Conservation (phyloP, 2,797 vertebrate genomes). For the Squalus acanthias region DNA sequence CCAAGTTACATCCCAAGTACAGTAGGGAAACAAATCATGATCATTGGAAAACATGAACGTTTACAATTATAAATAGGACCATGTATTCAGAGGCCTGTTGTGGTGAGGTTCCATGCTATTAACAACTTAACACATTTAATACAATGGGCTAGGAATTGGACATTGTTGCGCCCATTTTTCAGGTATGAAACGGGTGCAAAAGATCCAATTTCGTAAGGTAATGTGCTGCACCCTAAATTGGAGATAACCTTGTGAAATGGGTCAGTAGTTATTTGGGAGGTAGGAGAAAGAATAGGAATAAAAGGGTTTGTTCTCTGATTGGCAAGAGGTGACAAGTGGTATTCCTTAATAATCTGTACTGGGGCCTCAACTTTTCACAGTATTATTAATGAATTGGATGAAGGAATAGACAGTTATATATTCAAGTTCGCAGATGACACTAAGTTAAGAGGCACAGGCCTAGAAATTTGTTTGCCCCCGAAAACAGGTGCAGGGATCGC, state of each 20-base stretch:
- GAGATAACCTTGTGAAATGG: neutral
- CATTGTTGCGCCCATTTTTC: neutral
- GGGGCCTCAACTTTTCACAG: neutral
- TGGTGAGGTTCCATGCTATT: no score
- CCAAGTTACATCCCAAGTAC: no score
- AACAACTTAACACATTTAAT: no score
- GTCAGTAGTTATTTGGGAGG: neutral
- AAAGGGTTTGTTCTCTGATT: neutral
- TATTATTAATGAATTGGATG: neutral
- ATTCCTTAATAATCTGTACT: neutral
- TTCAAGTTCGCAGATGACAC: neutral
- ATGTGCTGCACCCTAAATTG: neutral
- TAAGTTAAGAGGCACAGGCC: neutral
- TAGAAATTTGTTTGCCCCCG: no score
- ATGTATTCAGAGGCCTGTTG: neutral
- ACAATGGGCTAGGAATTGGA: neutral
- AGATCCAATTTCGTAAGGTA: neutral
- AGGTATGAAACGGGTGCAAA: neutral
- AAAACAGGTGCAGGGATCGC: no score
- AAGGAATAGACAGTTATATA: neutral
- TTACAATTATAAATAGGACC: neutral
- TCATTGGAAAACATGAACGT: neutral
- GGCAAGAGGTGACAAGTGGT: neutral
- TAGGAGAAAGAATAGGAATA: neutral
- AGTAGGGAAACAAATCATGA: no score